phyloP scores from a whole-genome alignment of 2,888 invertebrate species.

The Chrysolina oricalcia region DNA sequence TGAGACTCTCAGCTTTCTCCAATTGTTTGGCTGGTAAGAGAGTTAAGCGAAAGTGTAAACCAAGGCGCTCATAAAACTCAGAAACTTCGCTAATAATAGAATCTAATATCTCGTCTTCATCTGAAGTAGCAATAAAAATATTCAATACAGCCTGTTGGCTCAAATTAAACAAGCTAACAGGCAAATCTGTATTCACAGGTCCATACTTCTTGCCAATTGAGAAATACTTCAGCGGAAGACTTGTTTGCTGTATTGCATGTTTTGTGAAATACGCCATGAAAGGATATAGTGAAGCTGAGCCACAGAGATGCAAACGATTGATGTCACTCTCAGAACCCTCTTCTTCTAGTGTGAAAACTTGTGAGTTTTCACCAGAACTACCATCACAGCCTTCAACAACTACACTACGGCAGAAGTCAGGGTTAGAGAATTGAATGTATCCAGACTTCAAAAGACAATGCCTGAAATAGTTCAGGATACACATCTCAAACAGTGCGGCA shows the following conservation, averaged over 20 bases:
- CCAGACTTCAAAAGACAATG: slow-evolving; percentile 71
- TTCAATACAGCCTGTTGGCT: slow-evolving; percentile 82
- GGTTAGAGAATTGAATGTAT: slow-evolving; percentile 81
- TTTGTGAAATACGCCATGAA: slow-evolving; percentile 84
- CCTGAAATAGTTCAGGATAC: slow-evolving; percentile 74
- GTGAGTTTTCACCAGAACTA: slow-evolving; percentile 74
- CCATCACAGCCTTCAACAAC: slow-evolving; percentile 83
- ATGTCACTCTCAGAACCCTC: slow-evolving; percentile 73
- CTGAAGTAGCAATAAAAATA: slow-evolving; percentile 77
- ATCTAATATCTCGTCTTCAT: slow-evolving; percentile 74
- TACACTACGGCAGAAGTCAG: slow-evolving; percentile 85
- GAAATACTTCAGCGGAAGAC: slow-evolving; percentile 82
- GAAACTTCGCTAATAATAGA: slow-evolving; percentile 73
- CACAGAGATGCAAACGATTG: slow-evolving; percentile 82
- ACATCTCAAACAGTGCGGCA: slow-evolving; percentile 83
- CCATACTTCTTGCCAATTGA: slow-evolving; percentile 82
- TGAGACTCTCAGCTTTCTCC: slow-evolving; percentile 78
- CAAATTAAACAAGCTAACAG: slow-evolving; percentile 76
- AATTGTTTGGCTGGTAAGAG: slow-evolving; percentile 78
- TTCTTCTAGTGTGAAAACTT: slow-evolving; percentile 77
- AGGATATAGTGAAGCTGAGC: slow-evolving; percentile 82
- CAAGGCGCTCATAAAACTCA: slow-evolving; percentile 78
- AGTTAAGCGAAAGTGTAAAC: slow-evolving; percentile 80
- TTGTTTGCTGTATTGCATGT: slow-evolving; percentile 76
- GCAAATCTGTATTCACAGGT: slow-evolving; percentile 69